Conservation (phyloP, 2,113 vertebrate genomes). For the Vulpes vulpes region DNA sequence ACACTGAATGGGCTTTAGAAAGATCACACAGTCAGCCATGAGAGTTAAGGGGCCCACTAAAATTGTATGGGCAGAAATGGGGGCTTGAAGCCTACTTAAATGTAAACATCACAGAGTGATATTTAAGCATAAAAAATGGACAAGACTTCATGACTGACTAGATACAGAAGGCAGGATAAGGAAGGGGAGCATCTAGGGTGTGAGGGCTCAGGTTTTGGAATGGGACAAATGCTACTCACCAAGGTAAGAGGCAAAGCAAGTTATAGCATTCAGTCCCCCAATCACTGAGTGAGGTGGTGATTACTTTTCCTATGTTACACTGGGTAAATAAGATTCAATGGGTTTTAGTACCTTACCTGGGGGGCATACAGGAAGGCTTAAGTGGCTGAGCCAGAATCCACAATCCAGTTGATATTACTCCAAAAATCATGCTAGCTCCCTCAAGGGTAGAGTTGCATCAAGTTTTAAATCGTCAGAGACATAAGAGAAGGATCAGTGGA, state of each 20-base stretch:
- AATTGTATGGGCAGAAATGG: not conserved
- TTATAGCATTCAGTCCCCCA: not conserved
- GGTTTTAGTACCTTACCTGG: not conserved
- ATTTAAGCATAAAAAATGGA: not conserved
- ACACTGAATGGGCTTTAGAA: not conserved
- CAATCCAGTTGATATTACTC: not conserved
- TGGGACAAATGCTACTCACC: not conserved
- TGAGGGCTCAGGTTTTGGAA: not conserved
- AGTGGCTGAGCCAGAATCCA: not conserved
- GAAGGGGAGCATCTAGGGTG: not conserved
- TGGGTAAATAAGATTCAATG: not conserved
- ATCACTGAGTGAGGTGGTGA: not conserved
- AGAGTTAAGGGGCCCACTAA: not conserved
- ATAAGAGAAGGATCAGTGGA: not conserved
- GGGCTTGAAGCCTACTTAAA: not conserved
- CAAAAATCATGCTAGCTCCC: not conserved
- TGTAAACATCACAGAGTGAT: not conserved
- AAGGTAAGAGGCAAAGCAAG: not conserved
- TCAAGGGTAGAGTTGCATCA: not conserved
- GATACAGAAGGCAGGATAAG: not conserved
- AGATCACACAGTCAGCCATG: not conserved
- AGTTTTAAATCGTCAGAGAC: not conserved
- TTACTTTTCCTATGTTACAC: not conserved
- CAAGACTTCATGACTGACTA: not conserved
- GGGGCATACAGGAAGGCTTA: not conserved